These are phyloP conservation scores for Capreolus pygargus DNA, from an alignment of 2,113 vertebrate species.

Conservation along the genomic window DNA sequence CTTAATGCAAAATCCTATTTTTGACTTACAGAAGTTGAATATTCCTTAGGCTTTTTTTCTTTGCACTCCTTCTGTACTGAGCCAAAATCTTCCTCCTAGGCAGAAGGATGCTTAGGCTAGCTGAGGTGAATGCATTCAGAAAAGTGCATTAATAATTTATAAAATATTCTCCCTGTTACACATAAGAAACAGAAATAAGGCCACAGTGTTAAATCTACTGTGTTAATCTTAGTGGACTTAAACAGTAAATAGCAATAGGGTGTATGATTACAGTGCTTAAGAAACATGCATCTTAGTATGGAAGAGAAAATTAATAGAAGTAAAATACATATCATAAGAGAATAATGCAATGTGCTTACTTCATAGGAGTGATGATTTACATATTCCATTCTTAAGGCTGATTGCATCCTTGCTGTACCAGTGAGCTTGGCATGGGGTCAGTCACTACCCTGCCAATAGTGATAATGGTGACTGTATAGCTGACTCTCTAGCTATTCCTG, in stretches of 20 bases:
- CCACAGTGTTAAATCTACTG: conserved; percentile 28
- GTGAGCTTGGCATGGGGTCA: background rate
- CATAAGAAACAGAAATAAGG: conserved; percentile 32
- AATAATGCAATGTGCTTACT: background rate
- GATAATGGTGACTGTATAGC: background rate
- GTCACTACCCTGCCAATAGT: background rate
- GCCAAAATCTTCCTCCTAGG: conserved; percentile 8
- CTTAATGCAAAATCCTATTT: conserved; percentile 17
- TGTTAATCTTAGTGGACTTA: conserved; percentile 38
- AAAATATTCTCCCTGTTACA: conserved; percentile 38
- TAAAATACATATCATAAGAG: background rate
- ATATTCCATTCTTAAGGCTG: background rate
- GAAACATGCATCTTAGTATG: background rate
- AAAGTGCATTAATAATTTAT: conserved; percentile 58
- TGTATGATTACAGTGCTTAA: conserved; percentile 12
- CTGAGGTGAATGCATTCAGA: conserved; percentile 46
- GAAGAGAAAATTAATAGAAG: conserved; percentile 16
- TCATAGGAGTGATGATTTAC: background rate
- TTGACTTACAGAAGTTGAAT: conserved; percentile 24
- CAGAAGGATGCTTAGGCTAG: conserved; percentile 25
- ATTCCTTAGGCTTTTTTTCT: background rate
- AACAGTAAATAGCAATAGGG: conserved; percentile 29
- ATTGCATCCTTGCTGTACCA: background rate
- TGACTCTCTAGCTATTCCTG: background rate
- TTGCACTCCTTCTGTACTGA: background rate